These are phyloP conservation scores for Macaria notata DNA, from an alignment of 2,888 invertebrate genomes.

Conservation along the genomic window DNA sequence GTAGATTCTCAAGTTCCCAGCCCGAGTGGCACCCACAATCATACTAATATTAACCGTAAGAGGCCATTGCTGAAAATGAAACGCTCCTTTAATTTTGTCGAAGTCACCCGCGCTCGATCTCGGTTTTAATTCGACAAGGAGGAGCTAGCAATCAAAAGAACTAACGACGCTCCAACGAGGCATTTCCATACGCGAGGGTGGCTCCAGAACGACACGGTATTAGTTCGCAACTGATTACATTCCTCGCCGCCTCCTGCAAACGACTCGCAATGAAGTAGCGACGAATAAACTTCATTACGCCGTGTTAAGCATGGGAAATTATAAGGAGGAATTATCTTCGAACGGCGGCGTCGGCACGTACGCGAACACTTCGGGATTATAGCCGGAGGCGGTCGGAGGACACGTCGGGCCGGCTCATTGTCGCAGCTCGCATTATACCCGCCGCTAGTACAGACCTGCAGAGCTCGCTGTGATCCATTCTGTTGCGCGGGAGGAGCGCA, in stretches of 20 bases:
- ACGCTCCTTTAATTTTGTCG: slow-evolving; percentile 75
- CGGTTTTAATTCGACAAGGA: slow-evolving; percentile 76
- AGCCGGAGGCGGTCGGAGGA: slow-evolving; percentile 61
- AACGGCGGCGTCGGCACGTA: slow-evolving; percentile 68
- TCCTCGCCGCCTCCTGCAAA: slow-evolving; percentile 70
- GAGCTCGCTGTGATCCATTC: slow-evolving; percentile 49
- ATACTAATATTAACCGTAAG: slow-evolving; percentile 72
- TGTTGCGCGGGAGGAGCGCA: slow-evolving; percentile 37
- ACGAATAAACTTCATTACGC: slow-evolving; percentile 80
- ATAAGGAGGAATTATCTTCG: slow-evolving; percentile 79
- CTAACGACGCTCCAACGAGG: slow-evolving; percentile 74
- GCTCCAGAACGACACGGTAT: slow-evolving; percentile 71
- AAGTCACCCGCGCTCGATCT: slow-evolving; percentile 70
- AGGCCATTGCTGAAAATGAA: slow-evolving; percentile 69
- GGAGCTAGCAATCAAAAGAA: slow-evolving; percentile 78
- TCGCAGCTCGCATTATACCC: slow-evolving; percentile 48
- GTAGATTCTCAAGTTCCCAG: slow-evolving; percentile 52
- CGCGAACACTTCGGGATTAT: slow-evolving; percentile 65
- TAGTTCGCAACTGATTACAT: slow-evolving; percentile 81
- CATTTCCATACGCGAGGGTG: slow-evolving; percentile 79
- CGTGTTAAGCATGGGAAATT: slow-evolving; percentile 79
- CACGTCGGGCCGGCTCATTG: slow-evolving; percentile 52
- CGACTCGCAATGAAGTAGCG: slow-evolving; percentile 78
- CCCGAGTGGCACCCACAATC: slow-evolving; percentile 60
- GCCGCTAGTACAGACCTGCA: slow-evolving; percentile 50